Percentiles rank a stretch among this genome's conserved stretches.
These are phyloP conservation scores for Hemistola chrysoprasaria DNA, from an alignment of 2,888 invertebrate species.

Conservation along the genomic window DNA sequence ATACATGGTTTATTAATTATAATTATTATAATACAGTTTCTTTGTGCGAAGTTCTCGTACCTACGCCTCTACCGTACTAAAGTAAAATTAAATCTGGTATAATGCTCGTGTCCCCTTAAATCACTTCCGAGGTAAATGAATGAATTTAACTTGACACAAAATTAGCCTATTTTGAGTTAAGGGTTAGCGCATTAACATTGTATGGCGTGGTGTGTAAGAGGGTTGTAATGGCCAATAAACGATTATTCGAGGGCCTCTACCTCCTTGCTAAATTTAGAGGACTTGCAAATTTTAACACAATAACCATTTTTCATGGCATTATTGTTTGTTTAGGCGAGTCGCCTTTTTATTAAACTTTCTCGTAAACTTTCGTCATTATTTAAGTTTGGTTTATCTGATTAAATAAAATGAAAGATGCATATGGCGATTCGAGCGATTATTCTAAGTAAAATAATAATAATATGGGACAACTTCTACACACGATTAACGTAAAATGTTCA, in stretches of 20 bases:
- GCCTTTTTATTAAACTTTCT: neutral
- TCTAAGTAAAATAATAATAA: no score
- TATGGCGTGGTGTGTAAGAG: conserved; percentile 35
- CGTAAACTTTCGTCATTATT: no score
- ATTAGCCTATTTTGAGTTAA: conserved; percentile 47
- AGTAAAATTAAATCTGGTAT: no score
- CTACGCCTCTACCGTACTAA: no score
- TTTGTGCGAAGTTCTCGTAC: no score
- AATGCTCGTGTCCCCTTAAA: conserved; percentile 30
- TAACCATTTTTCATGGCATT: conserved; percentile 14
- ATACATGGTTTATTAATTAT: no score
- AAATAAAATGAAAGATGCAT: no score
- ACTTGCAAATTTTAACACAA: conserved; percentile 10
- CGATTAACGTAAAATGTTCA: no score
- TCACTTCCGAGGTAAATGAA: conserved; percentile 42
- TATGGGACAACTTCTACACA: no score
- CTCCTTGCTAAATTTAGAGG: conserved; percentile 16
- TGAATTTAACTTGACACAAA: conserved; percentile 53
- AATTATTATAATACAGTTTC: no score
- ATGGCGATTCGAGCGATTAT: no score
- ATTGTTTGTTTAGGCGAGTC: neutral
- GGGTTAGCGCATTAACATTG: conserved; percentile 42
- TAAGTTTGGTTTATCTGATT: no score
- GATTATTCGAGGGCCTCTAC: conserved; percentile 31
- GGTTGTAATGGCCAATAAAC: conserved; percentile 41